Evolutionary conservation across 2,888 invertebrate genomes (phyloP).

Genomic region (Dorcus hopei): DNA sequence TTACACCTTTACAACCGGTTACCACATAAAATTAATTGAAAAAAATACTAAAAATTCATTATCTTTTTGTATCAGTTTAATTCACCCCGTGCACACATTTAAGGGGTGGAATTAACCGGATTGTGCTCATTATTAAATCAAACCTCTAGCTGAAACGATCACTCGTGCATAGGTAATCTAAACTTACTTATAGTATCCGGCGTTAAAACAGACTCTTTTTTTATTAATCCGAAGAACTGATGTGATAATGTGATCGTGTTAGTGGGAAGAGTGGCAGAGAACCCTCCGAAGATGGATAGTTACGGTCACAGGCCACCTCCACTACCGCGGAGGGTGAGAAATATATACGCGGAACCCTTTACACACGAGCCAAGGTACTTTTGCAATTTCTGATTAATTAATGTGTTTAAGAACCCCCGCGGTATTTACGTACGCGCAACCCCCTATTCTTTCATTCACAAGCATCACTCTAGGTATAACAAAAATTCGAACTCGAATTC

Average conservation of each 20-base stretch:
- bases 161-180: too few species aligned
- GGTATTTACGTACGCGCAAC: too few species aligned
- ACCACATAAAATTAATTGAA: slow-evolving; percentile 4
- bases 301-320: slow-evolving; percentile 63
- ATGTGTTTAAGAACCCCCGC: not conserved
- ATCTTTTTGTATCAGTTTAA: not conserved
- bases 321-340: slow-evolving; percentile 61
- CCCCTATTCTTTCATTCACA: too few species aligned
- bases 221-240: not conserved
- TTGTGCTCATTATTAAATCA: not conserved
- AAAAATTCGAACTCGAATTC: not conserved
- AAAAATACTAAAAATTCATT: not conserved
- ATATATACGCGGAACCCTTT: slow-evolving; percentile 66
- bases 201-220: not conserved
- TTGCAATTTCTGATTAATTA: not conserved
- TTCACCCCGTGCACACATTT: not conserved
- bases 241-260: slow-evolving; percentile 40
- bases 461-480: too few species aligned
- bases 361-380: slow-evolving; percentile 53
- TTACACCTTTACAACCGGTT: slow-evolving; percentile 7
- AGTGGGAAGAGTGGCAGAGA: slow-evolving; percentile 10
- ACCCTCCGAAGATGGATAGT: slow-evolving; percentile 54
- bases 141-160: not conserved
- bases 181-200: not conserved
- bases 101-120: not conserved